phyloP scores from a whole-genome alignment of 1,140 invertebrate species.

The Leptopilina clavipes region DNA sequence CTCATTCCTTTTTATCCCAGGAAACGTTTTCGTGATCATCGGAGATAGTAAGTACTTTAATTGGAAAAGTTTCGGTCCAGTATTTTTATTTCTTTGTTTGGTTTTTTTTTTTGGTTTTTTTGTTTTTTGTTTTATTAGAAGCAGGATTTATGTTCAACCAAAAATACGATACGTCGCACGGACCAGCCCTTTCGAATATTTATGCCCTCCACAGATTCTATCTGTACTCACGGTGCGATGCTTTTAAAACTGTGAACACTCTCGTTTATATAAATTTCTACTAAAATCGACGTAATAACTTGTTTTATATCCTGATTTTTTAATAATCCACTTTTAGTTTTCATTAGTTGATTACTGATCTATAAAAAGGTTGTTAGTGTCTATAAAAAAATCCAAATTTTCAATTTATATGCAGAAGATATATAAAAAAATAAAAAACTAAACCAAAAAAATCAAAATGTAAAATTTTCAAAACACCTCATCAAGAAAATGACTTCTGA shows the following conservation, averaged over 20 bases:
- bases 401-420: too few relatives aligned
- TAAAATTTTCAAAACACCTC: neutral
- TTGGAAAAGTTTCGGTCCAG: constrained; percentile 48
- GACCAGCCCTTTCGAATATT: constrained; percentile 25
- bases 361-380: neutral
- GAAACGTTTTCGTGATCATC: constrained; percentile 41
- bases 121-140: constrained; percentile 34
- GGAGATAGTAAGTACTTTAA: constrained; percentile 48
- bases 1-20: constrained; percentile 16
- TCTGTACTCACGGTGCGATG: constrained; percentile 2
- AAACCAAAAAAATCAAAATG: neutral
- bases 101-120: constrained; percentile 16
- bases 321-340: neutral
- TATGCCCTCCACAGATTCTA: constrained; percentile 33
- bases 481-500: neutral
- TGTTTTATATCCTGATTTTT: neutral
- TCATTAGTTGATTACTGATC: neutral
- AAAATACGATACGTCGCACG: constrained; percentile 30
- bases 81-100: constrained; percentile 35
- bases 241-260: constrained; percentile 32
- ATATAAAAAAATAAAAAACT: neutral
- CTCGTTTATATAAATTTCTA: constrained; percentile 18
- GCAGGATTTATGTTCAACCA: constrained; percentile 27
- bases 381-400: neutral
- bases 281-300: constrained; percentile 10